Evolutionary conservation across 2,113 vertebrate species (phyloP).

Genomic region (Microtus oregoni): DNA sequence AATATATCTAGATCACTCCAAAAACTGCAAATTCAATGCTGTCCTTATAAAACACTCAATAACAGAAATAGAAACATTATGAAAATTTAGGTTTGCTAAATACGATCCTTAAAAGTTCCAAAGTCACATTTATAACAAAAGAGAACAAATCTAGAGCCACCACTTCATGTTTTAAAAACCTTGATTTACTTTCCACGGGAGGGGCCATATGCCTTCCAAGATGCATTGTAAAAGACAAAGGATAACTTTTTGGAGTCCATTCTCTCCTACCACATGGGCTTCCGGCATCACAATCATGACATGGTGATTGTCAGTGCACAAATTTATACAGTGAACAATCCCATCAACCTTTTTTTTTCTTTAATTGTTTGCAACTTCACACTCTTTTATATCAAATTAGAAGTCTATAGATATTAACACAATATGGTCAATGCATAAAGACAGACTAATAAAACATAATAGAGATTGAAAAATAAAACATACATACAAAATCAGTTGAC

Average conservation of each 20-base stretch:
- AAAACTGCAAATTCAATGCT: background rate
- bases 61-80: background rate
- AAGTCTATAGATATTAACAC: background rate
- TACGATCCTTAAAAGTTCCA: background rate
- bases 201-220: background rate
- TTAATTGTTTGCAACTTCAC: background rate
- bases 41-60: background rate
- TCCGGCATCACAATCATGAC: rapidly evolving
- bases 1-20: background rate
- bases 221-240: background rate
- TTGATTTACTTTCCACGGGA: background rate
- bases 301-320: background rate
- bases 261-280: background rate
- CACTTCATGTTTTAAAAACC: background rate
- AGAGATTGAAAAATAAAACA: background rate
- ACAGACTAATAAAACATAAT: background rate
- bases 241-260: no score
- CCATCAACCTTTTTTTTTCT: background rate
- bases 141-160: background rate
- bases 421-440: background rate
- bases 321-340: background rate
- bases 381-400: background rate
- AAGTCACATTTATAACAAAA: background rate
- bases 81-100: background rate
- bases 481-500: background rate